Percentiles rank a stretch among this genome's conserved stretches.
Evolutionary conservation across 2,888 invertebrate species (phyloP).

Genomic region (Conchocele bisecta): DNA sequence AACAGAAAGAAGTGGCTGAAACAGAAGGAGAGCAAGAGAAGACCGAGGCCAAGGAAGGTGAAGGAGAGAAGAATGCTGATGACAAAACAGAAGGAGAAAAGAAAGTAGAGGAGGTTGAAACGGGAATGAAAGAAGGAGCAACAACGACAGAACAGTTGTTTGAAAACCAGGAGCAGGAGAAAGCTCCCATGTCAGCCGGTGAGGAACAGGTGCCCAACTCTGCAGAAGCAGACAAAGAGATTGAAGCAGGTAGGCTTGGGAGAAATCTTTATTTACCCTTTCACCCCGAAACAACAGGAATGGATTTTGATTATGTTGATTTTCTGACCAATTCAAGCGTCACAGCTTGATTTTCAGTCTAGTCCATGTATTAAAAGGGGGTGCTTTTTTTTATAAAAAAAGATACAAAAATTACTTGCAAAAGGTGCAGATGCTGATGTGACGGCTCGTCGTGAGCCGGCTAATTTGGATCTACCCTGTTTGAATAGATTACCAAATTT

Average conservation of each 20-base stretch:
- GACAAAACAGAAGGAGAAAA: conserved; percentile 27
- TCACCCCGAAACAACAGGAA: no score
- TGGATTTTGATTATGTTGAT: no score
- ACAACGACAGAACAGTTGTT: conserved; percentile 36
- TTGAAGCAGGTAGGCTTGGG: conserved; percentile 55
- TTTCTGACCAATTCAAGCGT: no score
- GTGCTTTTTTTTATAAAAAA: no score
- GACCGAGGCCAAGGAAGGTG: not conserved
- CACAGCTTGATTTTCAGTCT: no score
- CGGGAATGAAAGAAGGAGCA: conserved; percentile 42
- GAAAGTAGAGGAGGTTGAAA: conserved; percentile 5
- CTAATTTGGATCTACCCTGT: no score
- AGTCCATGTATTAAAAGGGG: no score
- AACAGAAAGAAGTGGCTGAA: conserved; percentile 25
- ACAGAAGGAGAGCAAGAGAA: conserved; percentile 1
- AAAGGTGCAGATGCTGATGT: no score
- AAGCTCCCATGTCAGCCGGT: not conserved
- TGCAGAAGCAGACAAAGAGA: conserved; percentile 46
- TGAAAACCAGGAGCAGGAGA: conserved; percentile 25
- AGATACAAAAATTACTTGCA: no score
- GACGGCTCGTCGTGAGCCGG: no score
- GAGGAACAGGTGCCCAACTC: conserved; percentile 23
- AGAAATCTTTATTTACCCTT: no score
- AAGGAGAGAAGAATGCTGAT: conserved; percentile 24
- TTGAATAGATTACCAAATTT: no score